phyloP scores from a whole-genome alignment of 2,797 vertebrate genomes.

The Geotrypetes seraphini region DNA sequence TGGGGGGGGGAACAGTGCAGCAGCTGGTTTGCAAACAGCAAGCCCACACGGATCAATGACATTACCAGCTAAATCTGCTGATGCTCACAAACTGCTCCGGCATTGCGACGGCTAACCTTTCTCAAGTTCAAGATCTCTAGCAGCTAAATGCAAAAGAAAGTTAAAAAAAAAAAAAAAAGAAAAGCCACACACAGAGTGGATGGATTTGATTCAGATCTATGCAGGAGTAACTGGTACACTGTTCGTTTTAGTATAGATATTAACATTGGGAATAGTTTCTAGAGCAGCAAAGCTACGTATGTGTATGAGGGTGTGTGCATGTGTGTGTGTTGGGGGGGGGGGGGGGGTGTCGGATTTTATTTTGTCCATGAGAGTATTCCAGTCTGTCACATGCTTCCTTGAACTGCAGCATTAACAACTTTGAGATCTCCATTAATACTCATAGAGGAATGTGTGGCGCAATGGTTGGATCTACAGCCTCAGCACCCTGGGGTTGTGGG shows the following conservation, averaged over 20 bases:
- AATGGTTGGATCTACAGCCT: too few relatives aligned
- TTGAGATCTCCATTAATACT: slow-evolving; percentile 26
- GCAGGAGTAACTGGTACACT: slow-evolving; percentile 30
- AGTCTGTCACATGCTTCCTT: slow-evolving; percentile 35
- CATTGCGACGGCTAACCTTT: slow-evolving; percentile 65
- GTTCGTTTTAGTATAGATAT: slow-evolving; percentile 26
- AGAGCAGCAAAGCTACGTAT: too few relatives aligned
- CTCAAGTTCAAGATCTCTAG: slow-evolving; percentile 69
- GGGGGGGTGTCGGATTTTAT: too few relatives aligned
- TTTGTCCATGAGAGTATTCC: slow-evolving; percentile 30
- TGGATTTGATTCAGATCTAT: slow-evolving; percentile 33
- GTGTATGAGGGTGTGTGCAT: too few relatives aligned
- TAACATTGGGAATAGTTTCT: too few relatives aligned
- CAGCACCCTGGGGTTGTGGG: too few relatives aligned
- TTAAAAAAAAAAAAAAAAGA: slow-evolving; percentile 19
- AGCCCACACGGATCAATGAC: slow-evolving; percentile 74
- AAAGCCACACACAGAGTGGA: slow-evolving; percentile 15
- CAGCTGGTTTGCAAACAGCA: slow-evolving; percentile 73
- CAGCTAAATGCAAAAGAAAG: slow-evolving; percentile 43
- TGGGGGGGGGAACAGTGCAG: slow-evolving; percentile 68
- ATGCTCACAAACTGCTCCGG: slow-evolving; percentile 68
- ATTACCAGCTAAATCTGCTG: slow-evolving; percentile 77
- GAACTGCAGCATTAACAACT: slow-evolving; percentile 28
- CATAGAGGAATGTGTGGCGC: too few relatives aligned
- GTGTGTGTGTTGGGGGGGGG: too few relatives aligned